These are phyloP conservation scores for Tricholaema leucomelas DNA, from an alignment of 2,113 vertebrate species.

Conservation along the genomic window DNA sequence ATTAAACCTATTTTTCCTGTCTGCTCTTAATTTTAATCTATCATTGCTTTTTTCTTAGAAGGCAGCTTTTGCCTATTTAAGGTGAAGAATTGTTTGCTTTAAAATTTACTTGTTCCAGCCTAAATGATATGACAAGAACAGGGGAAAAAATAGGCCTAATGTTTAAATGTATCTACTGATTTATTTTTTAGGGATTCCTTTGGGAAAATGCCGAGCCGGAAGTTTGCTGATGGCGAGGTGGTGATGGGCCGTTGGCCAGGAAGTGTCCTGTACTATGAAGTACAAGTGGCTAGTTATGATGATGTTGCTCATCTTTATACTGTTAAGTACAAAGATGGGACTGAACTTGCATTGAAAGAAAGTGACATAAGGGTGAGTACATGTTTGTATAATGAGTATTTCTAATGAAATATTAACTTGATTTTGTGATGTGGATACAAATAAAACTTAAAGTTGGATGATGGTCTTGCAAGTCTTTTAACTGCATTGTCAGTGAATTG, in stretches of 20 bases:
- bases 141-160: not conserved
- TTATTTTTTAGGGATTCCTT: not conserved
- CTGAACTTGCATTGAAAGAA: conserved; percentile 90
- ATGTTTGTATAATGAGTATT: rapidly evolving
- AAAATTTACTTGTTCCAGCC: not conserved
- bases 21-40: not conserved
- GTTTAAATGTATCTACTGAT: not conserved
- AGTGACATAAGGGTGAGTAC: conserved; percentile 88
- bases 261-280: conserved; percentile 92
- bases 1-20: not conserved
- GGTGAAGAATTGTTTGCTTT: not conserved
- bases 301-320: conserved; percentile 84
- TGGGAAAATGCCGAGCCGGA: conserved; percentile 84
- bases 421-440: not conserved
- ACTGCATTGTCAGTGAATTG: not conserved
- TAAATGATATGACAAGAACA: not conserved
- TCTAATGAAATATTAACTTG: not conserved
- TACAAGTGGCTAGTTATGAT: conserved; percentile 83
- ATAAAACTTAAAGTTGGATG: rapidly evolving
- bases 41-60: not conserved
- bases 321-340: conserved; percentile 96
- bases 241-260: conserved; percentile 98
- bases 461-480: not conserved
- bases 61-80: not conserved
- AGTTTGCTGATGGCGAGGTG: conserved; percentile 84